These are phyloP conservation scores for Selenia dentaria DNA, from an alignment of 2,888 invertebrate genomes.

Conservation along the genomic window DNA sequence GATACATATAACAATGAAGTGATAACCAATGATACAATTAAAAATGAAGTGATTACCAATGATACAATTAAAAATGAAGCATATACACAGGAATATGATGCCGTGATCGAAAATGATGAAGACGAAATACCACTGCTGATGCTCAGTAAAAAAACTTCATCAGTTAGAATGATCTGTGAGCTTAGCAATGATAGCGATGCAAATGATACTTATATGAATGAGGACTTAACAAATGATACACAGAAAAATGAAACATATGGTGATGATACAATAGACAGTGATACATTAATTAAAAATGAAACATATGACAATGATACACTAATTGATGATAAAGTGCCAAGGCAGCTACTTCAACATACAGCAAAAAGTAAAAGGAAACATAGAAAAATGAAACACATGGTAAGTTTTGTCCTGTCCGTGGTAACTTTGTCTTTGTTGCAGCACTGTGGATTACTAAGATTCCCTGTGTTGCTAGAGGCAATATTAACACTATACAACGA, in stretches of 20 bases:
- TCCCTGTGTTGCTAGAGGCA: too few species aligned
- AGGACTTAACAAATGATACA: background rate
- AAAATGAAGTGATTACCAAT: conserved; percentile 3
- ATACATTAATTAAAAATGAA: too few species aligned
- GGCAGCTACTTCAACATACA: too few species aligned
- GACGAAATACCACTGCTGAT: conserved; percentile 48
- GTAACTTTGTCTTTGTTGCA: too few species aligned
- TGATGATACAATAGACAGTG: too few species aligned
- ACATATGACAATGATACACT: too few species aligned
- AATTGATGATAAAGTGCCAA: too few species aligned
- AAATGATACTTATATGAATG: conserved; percentile 7
- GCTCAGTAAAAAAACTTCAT: conserved; percentile 27
- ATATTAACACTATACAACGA: too few species aligned
- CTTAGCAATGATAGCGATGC: conserved; percentile 8
- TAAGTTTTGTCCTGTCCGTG: too few species aligned
- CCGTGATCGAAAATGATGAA: conserved; percentile 29
- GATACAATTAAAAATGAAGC: conserved; percentile 1
- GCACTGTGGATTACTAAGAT: too few species aligned
- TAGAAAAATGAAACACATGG: too few species aligned
- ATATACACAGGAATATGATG: background rate
- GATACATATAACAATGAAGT: conserved; percentile 1
- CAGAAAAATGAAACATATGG: background rate
- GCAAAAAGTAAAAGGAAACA: too few species aligned
- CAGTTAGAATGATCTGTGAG: conserved; percentile 26
- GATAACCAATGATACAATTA: conserved; percentile 1